A percentile compares a stretch with the other conserved stretches of the same genome.
These are phyloP conservation scores for Nannoperca australis DNA, from an alignment of 2,797 vertebrate species.

Conservation along the genomic window DNA sequence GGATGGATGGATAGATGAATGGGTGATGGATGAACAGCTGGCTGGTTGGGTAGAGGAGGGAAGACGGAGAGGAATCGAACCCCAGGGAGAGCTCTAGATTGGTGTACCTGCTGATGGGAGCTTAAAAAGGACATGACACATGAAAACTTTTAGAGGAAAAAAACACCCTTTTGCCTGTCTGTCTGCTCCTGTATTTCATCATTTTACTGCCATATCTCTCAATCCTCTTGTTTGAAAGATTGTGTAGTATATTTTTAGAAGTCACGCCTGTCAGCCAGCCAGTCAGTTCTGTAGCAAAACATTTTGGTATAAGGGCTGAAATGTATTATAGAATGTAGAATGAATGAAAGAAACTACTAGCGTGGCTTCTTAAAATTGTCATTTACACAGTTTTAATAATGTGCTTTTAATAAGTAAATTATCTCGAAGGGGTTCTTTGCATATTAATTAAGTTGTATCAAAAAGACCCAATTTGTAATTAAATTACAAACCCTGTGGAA, in stretches of 20 bases:
- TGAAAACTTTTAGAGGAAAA: constrained; percentile 52
- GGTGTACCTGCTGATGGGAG: constrained; percentile 78
- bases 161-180: constrained; percentile 15
- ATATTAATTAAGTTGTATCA: constrained; percentile 49
- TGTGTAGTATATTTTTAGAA: constrained; percentile 24
- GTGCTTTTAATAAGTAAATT: constrained; percentile 44
- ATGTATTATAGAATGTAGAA: not conserved
- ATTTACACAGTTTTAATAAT: constrained; percentile 36
- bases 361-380: constrained; percentile 22
- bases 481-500: constrained; percentile 48
- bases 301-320: not conserved
- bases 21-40: constrained; percentile 73
- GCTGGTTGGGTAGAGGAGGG: constrained; percentile 44
- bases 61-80: constrained; percentile 69
- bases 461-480: constrained; percentile 52
- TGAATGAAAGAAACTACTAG: constrained; percentile 11
- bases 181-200: constrained; percentile 35
- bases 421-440: constrained; percentile 45
- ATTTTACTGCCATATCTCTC: constrained; percentile 32
- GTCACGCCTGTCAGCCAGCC: constrained; percentile 18
- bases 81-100: constrained; percentile 61
- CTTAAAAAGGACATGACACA: constrained; percentile 77
- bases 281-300: not conserved
- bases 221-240: constrained; percentile 31
- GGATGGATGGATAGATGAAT: constrained; percentile 69